Evolutionary conservation across 2,113 vertebrate species (phyloP), one percentile per base, ranked within the genome.

Genomic region (Pithys albifrons): DNA sequence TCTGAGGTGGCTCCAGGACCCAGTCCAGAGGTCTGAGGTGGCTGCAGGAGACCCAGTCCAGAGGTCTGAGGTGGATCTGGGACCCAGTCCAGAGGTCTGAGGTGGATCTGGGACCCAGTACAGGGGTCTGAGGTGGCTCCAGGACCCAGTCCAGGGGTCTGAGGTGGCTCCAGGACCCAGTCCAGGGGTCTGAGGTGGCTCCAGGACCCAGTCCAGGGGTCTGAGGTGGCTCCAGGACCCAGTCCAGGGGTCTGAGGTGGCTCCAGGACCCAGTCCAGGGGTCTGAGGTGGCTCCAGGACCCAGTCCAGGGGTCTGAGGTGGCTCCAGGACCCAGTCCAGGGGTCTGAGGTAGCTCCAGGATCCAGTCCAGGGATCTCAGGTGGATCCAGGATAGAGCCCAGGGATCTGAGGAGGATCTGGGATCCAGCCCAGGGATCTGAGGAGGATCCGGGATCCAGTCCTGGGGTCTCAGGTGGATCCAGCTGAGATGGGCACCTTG

Each of bases 61-160:
- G 23, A 24, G 35, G 13, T 83, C 45, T 1, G 6, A 12, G 1
- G 2, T n/a, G n/a, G n/a, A n/a, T n/a, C n/a, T n/a, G n/a, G 39
- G 39, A 41, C 39, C 23, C 23, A 49, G 22, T 24, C 23, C 48
- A 49, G 23, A 23, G 35, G 15, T 83, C 45, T 1, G 6, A 12
- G 1, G 2, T n/a, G 83, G 70, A 33, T 77, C 29, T 11, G 10
- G 39, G 39, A 41, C 39, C 23, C 23, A 49, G 22, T 24, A 12
- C 48, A 49, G 23, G 48, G 35, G 15, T 83, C 45, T 1, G 6
- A 12, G 1, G 2, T 29, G 83, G 65, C 29, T 77, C 29, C 2
- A 10, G 24, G 37, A 39, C 52, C 23, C 23, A 49, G 22, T 24
- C 23, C 48, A 49, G 23, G 48, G 35, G 15, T 83, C 45, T 1